Base-by-base conservation (phyloP, 2,797 vertebrate genomes). In the Cynodonichthys magdalenae region DNA sequence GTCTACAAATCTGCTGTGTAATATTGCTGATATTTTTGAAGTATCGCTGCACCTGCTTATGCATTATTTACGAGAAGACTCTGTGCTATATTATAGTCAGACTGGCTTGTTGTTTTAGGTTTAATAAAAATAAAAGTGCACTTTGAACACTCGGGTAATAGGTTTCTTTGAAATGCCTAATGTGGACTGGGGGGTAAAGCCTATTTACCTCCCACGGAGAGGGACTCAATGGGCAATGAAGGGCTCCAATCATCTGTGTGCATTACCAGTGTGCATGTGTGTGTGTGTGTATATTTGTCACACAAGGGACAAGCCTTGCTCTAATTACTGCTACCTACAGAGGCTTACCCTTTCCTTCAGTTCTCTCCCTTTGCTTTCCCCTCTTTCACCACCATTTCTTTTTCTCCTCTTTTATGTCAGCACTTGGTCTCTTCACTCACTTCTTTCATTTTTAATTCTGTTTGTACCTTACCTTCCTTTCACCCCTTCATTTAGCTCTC, bases 301-400 rank as follows among this genome's bases (percentile, higher is more conserved):
- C 83, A 70, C 67, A 69, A 69, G 66, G 79, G 84, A 82, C 64
- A 53, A 42, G 77, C 58, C 74, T 75, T 0, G 60, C 77, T 83
- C 77, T 88, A 90, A 88, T 89, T 87, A 87, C 79, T 59, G 66
- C 72, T 69, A 64, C 80, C 76, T 70, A 74, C 66, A 55, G 15
- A 79, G 57, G 71, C 64, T 84, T 87, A 85, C 69, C 85, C 83
- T 86, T 87, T 74, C 64, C 60, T 80, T 84, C 78, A 85, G 81
- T 82, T 75, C 70, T 63, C 69, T 55, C 61, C 50, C 57, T 61
- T 62, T 65, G 60, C 69, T 80, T 66, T 66, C 72, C 74, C 59
- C 63, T 77, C 65, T 42, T 52, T 83, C 64, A 77, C 67, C 79
- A 62, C 29, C 0, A 27, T 55, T 55, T 19, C 60, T 65, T 69